Evolutionary conservation across 2,797 vertebrate species (phyloP), one percentile per base, ranked within the genome.

Genomic region (Alectoris magna): DNA sequence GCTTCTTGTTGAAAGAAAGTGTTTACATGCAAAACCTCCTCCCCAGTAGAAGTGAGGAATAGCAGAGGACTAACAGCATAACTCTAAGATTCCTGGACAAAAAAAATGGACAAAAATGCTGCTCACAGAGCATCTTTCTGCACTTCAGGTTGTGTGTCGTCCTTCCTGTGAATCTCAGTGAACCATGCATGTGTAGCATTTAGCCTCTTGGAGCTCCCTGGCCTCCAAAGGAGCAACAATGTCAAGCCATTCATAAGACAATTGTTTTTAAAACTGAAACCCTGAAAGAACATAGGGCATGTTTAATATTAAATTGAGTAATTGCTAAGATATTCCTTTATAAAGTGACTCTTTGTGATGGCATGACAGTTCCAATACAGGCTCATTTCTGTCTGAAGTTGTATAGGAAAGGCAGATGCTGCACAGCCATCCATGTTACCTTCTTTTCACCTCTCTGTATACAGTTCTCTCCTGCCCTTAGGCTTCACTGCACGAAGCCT

Each of bases 281-380:
- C 12, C 27, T 63, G 67, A 69, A 91, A 86, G 13, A 22, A n/a
- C 22, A 1, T 1, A 21, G 23, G 15, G 2, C 0, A 0, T 38
- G 5, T 55, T 64, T 75, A 71, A 53, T 49, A 66, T 46, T 67
- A 64, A 36, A 66, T 11, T 15, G 8, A 19, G 4, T 48, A 66
- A 29, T 39, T 80, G 39, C 38, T 71, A n/a, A 24, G 17, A 11
- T 7, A 6, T 8, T 72, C 1, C 48, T 72, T 8, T 22, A 9
- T 17, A 12, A 66, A 77, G 48, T 6, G 7, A 2, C 29, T 82
- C 4, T 1, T 73, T 64, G 34, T 75, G 63, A 59, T 10, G 73
- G 26, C n/a, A 15, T 26, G 16, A 24, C 39, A 44, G 59, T 71
- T 91, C 11, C 68, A n/a, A 11, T 31, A 34, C 29, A 38, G 53